A percentile compares a stretch with the other conserved stretches of the same genome.
Evolutionary conservation across 2,113 vertebrate species (phyloP).

Genomic region (Callopanchax toddi): DNA sequence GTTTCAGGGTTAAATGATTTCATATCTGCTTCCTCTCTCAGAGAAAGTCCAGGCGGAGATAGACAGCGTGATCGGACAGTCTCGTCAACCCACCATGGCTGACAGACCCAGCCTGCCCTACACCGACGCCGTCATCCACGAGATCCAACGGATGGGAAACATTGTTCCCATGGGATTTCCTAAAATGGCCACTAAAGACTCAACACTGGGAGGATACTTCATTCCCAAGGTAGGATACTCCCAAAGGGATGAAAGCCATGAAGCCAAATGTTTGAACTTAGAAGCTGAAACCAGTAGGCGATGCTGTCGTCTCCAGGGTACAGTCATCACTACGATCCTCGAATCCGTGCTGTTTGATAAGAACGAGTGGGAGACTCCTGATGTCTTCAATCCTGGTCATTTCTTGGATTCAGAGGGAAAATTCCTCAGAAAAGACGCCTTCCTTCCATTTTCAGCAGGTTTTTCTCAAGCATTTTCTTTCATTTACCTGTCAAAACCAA

Average conservation of each 20-base stretch:
- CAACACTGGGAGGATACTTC: constrained; percentile 71
- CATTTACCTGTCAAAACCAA: no score
- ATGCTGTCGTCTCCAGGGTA: constrained; percentile 46
- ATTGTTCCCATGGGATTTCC: constrained; percentile 79
- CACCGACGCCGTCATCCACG: constrained; percentile 85
- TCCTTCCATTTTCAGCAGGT: constrained; percentile 90
- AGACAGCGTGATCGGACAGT: constrained; percentile 73
- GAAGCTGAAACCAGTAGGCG: not conserved
- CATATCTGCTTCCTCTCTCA: not conserved
- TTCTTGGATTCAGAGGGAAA: constrained; percentile 86
- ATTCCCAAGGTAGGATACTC: constrained; percentile 80
- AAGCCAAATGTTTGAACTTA: no score
- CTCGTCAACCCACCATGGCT: constrained; percentile 66
- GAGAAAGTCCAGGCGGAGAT: constrained; percentile 82
- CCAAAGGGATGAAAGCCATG: no score
- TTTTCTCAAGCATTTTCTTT: not conserved
- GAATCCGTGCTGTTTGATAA: constrained; percentile 85
- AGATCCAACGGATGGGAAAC: constrained; percentile 81
- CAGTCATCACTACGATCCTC: constrained; percentile 70
- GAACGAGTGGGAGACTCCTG: constrained; percentile 83
- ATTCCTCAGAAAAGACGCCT: constrained; percentile 83
- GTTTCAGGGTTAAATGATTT: no score
- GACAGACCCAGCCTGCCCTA: constrained; percentile 83
- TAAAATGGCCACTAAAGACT: constrained; percentile 70
- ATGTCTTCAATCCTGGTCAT: constrained; percentile 87